Evolutionary conservation across 2,797 vertebrate species (phyloP).

Genomic region (Apodemus agrarius): DNA sequence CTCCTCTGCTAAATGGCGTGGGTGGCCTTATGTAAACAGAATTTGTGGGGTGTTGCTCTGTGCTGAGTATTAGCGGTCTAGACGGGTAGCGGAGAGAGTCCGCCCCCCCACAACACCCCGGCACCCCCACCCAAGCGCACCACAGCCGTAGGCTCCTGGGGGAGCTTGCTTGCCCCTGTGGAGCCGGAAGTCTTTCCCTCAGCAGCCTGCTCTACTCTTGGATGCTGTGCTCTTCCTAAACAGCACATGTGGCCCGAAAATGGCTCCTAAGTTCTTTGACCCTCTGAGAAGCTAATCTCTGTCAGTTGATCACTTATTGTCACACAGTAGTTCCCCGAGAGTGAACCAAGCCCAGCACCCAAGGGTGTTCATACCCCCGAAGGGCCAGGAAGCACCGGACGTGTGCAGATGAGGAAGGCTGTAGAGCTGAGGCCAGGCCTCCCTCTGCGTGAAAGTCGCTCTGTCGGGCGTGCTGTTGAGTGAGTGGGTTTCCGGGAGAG

Average conservation of each 20-base stretch:
- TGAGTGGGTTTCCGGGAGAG: not conserved
- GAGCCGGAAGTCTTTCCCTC: not conserved
- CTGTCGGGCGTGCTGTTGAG: not conserved
- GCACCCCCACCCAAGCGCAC: too few species aligned
- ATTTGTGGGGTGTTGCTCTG: not conserved
- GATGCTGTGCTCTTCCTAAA: not conserved
- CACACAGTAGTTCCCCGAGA: not conserved
- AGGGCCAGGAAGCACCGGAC: not conserved
- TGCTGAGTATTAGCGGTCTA: not conserved
- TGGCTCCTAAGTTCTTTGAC: not conserved
- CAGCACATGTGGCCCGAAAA: not conserved
- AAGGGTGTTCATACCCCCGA: not conserved
- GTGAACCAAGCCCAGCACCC: not conserved
- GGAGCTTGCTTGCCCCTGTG: not conserved
- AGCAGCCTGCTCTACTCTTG: not conserved
- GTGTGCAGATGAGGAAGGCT: not conserved
- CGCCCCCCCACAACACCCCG: too few species aligned
- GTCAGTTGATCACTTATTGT: not conserved
- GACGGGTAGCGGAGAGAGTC: too few species aligned
- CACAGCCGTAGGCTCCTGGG: not conserved
- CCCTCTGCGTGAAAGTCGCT: not conserved
- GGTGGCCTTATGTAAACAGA: conserved; percentile 60
- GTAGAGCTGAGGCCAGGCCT: not conserved
- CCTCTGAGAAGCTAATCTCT: not conserved
- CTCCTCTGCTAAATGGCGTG: not conserved